Base-by-base conservation (phyloP, 92 coral and sea anemone species). In the Porites rus region DNA sequence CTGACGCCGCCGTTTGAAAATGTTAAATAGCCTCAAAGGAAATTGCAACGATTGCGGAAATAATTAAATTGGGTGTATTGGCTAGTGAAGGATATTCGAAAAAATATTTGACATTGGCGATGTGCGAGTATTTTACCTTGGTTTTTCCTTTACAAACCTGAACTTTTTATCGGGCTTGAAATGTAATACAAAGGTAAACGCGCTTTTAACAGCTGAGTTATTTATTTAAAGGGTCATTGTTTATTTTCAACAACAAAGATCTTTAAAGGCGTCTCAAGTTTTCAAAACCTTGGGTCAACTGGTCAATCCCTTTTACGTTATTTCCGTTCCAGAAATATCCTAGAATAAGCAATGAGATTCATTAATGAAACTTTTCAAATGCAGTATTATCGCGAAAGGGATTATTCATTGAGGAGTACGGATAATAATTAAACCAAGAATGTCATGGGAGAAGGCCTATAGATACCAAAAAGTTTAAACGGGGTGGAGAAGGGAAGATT, bases 241-340 rank as follows among this genome's bases (percentile, higher is more conserved):
- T 75, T 68, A 86, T 73, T 54, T 52, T 78, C 50, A 52, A 38
- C 7, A 38, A 38, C 46, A 38, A 38, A 64, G n/a, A 64, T 43
- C 67, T 3, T 28, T 54, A 43, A 62, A 19, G 74, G 51, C 43
- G 7, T 31, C 64, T 18, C 54, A 7, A 10, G 2, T 51, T n/a
- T 52, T 9, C 9, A 5, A 18, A 80, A 59, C 10, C 66, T 28
- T 21, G 3, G 64, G 65, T 18, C 6, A 8, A 28, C 12, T 56
- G 54, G 16, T 58, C 46, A 38, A 38, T 61, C 31, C 67, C 21
- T 65, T 79, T 79, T 20, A 80, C 76, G 77, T 31, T 66, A 18
- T 67, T 38, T 54, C 14, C 31, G 10, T 74, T 13, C 17, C 10
- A 6, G 78, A 53, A 17, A 17, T 10, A 46, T 65, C 20, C 74